phyloP scores from a whole-genome alignment of 2,888 invertebrate species.

The Pogonocherus hispidulus region DNA sequence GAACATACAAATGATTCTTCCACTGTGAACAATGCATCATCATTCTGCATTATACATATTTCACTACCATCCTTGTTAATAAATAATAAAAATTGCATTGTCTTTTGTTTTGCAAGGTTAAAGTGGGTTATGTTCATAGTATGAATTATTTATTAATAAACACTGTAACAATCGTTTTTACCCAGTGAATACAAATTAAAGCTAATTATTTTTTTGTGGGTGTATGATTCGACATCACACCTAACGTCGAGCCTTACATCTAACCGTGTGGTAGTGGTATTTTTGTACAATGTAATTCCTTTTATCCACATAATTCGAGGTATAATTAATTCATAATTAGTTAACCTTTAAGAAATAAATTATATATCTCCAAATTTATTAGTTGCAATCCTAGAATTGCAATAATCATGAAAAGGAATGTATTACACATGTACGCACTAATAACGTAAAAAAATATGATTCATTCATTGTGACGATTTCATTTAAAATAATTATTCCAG shows the following conservation, averaged over 20 bases:
- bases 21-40: too few species aligned
- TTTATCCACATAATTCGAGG: neutral
- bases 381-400: neutral
- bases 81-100: conserved; percentile 41
- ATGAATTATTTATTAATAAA: conserved; percentile 46
- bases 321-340: neutral
- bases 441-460: too few species aligned
- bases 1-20: too few species aligned
- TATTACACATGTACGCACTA: conserved; percentile 3
- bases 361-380: too few species aligned
- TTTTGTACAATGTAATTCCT: conserved; percentile 4
- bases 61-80: conserved; percentile 30
- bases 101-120: conserved; percentile 44
- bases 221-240: conserved; percentile 19
- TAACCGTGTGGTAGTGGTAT: conserved; percentile 26
- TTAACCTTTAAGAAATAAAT: too few species aligned
- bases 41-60: conserved; percentile 25
- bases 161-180: conserved; percentile 26
- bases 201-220: conserved; percentile 37
- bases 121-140: conserved; percentile 37
- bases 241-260: conserved; percentile 6
- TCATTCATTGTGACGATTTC: too few species aligned
- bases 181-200: conserved; percentile 39
- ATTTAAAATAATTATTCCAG: too few species aligned
- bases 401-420: neutral